These are phyloP conservation scores for Dolichoris vasculosae DNA, from an alignment of 1,140 invertebrate genomes.

Conservation along the genomic window DNA sequence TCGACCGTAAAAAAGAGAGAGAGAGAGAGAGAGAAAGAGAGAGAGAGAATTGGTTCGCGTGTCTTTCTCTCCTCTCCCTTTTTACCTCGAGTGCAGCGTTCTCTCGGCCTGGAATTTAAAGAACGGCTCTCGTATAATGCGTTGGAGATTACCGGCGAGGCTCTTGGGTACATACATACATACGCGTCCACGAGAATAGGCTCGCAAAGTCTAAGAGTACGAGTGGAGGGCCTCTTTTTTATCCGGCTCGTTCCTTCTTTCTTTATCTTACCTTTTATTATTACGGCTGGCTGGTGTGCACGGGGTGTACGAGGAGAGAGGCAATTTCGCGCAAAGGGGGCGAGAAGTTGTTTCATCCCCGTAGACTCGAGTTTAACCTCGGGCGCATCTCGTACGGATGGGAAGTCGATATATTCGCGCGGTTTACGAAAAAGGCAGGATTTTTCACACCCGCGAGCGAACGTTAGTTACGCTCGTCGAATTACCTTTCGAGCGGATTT, in stretches of 20 bases:
- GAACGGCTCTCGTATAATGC: conserved; percentile 60
- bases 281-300: too few relatives aligned
- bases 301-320: too few relatives aligned
- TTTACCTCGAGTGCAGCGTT: conserved; percentile 15
- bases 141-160: conserved; percentile 37
- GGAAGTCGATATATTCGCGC: too few relatives aligned
- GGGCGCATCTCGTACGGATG: background rate
- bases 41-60: background rate
- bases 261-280: too few relatives aligned
- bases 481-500: conserved; percentile 9
- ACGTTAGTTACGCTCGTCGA: background rate
- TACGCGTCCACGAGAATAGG: background rate
- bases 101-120: conserved; percentile 59
- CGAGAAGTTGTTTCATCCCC: background rate
- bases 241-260: too few relatives aligned
- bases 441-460: too few relatives aligned
- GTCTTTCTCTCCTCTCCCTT: background rate
- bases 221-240: conserved; percentile 28
- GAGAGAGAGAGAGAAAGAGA: background rate
- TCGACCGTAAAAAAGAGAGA: background rate
- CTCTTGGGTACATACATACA: background rate
- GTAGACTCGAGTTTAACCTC: background rate
- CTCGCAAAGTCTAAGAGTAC: background rate
- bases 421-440: too few relatives aligned
- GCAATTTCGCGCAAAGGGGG: too few relatives aligned